A percentile compares a stretch with the other conserved stretches of the same genome.
phyloP scores from a whole-genome alignment of 1,140 invertebrate genomes.

The Drosophila guanche region DNA sequence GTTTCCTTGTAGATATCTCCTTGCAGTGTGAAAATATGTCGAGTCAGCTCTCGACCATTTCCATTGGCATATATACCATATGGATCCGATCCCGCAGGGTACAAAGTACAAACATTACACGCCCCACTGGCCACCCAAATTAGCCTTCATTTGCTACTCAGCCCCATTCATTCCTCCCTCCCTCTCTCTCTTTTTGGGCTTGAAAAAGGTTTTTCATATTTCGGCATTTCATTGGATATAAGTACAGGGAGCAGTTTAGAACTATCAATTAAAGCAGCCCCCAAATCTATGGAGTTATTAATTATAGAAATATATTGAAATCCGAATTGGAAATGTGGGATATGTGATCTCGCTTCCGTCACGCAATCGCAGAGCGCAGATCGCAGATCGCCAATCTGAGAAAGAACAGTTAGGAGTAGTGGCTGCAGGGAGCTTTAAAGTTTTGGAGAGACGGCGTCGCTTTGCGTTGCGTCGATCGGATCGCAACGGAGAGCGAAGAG shows the following conservation, averaged over 20 bases:
- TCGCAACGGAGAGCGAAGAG: neutral
- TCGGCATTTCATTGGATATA: constrained; percentile 45
- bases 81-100: constrained; percentile 10
- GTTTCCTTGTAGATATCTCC: no score
- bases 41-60: constrained; percentile 22
- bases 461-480: constrained; percentile 36
- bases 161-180: neutral
- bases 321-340: no score
- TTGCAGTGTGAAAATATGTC: neutral
- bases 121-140: constrained; percentile 43
- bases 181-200: neutral
- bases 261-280: constrained; percentile 7
- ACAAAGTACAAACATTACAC: constrained; percentile 48
- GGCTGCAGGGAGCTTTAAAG: constrained; percentile 24
- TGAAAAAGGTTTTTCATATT: constrained; percentile 8
- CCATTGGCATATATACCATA: constrained; percentile 20
- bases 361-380: no score
- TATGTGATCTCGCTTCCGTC: no score
- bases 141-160: constrained; percentile 18
- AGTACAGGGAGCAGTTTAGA: constrained; percentile 34
- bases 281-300: constrained; percentile 35
- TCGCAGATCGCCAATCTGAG: neutral
- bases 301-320: constrained; percentile 2
- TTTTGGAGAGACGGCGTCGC: neutral
- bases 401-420: neutral